Conservation (phyloP, 2,888 invertebrate genomes). For the Neocrepidodera transversa region DNA sequence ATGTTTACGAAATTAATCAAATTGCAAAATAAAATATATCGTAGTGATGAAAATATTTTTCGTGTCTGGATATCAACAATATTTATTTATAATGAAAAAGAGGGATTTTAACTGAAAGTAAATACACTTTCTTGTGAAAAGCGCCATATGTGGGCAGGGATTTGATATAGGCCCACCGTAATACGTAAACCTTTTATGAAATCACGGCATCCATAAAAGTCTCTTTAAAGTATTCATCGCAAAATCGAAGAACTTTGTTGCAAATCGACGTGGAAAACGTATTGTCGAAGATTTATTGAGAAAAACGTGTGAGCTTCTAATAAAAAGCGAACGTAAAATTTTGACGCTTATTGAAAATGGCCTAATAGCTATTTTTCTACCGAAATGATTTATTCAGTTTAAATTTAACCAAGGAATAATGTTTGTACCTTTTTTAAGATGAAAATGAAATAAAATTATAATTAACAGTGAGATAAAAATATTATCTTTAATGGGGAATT, state of each 20-base stretch:
- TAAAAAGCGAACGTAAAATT: constrained; percentile 12
- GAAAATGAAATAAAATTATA: no score
- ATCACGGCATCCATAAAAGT: constrained; percentile 32
- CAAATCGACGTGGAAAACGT: constrained; percentile 12
- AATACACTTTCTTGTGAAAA: neutral
- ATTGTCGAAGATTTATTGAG: constrained; percentile 9
- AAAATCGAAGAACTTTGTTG: constrained; percentile 15
- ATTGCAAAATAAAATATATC: no score
- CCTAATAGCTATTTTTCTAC: neutral
- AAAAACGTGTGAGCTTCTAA: neutral
- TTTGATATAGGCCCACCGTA: constrained; percentile 11
- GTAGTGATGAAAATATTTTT: no score
- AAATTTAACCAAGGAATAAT: no score
- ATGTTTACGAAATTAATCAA: no score
- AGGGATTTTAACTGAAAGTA: constrained; percentile 4
- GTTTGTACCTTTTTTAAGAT: no score
- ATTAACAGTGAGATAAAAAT: no score
- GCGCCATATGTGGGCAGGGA: constrained; percentile 1
- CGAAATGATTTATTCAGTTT: no score
- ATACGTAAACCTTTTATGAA: constrained; percentile 32
- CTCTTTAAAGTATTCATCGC: constrained; percentile 18
- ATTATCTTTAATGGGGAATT: no score
- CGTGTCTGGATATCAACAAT: no score
- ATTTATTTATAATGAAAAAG: no score
- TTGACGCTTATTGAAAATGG: constrained; percentile 1